phyloP scores from a whole-genome alignment of 2,797 vertebrate genomes.

The Chelonia mydas region DNA sequence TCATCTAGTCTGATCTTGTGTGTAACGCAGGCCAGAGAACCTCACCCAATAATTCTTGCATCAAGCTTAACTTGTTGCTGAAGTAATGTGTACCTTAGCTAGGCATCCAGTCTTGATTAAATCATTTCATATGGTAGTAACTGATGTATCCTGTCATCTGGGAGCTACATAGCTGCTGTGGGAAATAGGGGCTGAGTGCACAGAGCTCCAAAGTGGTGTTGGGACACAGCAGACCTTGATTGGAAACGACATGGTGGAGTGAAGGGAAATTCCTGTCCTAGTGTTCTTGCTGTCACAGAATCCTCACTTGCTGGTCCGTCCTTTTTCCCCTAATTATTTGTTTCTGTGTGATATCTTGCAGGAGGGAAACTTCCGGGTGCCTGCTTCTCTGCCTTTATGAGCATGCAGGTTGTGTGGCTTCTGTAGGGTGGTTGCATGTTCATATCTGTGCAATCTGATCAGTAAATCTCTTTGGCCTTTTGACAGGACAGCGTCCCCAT shows the following conservation, averaged over 20 bases:
- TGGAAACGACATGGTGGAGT: not conserved
- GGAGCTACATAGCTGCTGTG: not conserved
- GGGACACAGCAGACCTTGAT: not conserved
- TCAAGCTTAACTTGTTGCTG: not conserved
- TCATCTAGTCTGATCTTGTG: not conserved
- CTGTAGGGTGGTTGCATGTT: slow-evolving; percentile 74
- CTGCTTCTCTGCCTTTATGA: slow-evolving; percentile 61
- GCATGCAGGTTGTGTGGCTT: slow-evolving; percentile 76
- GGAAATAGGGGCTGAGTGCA: not conserved
- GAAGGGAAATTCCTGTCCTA: slow-evolving; percentile 53
- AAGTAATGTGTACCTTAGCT: not conserved
- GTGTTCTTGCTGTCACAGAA: slow-evolving; percentile 49
- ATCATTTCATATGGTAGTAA: not conserved
- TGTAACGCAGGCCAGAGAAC: slow-evolving; percentile 1
- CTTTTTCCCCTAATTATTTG: slow-evolving; percentile 63
- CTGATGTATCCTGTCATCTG: not conserved
- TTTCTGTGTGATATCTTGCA: slow-evolving; percentile 55
- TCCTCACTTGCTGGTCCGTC: slow-evolving; percentile 50
- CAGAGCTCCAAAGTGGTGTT: not conserved
- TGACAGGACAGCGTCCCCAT: slow-evolving; percentile 98
- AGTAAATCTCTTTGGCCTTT: slow-evolving; percentile 88
- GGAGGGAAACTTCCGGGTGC: slow-evolving; percentile 43
- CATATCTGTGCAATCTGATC: slow-evolving; percentile 72
- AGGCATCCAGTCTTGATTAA: not conserved
- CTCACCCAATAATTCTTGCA: not conserved